Evolutionary conservation across 2,888 invertebrate species (phyloP), one percentile per base, ranked within the genome.

Genomic region (Neuroscelio doddi): DNA sequence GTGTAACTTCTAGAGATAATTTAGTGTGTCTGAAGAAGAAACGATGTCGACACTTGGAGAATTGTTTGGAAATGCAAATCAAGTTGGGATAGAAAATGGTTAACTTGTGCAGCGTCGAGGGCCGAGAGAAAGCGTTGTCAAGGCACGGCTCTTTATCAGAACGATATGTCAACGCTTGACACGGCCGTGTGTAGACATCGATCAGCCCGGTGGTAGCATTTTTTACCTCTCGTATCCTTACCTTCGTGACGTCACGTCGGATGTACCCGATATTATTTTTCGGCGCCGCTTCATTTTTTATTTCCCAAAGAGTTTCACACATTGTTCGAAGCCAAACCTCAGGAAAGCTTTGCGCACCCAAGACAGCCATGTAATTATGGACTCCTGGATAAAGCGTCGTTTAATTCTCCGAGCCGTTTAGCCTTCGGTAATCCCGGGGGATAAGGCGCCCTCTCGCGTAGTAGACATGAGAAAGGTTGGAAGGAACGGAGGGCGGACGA

Each of bases 111-210:
- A 10, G n/a, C 17, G 16, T 17, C 51, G 47, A 32, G 36, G 41
- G 59, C 59, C 58, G 64, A 73, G 71, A 76, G 70, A 72, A 73
- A 71, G 70, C 77, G 75, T 74, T 72, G 75, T 75, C 73, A 72
- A 72, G 73, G 71, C 66, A 71, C 71, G 70, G 69, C 68, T 75
- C 62, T 81, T 82, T 82, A 82, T 82, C 81, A 81, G 81, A 77
- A 75, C 80, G 76, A 82, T 82, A 82, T 81, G 81, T 82, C 82
- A 79, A 74, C 70, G 71, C 75, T 72, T 78, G 81, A 80, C 79
- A 75, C 75, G 61, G 58, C 65, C 57, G 73, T 80, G 79, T 81
- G 76, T 82, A 81, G 77, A 78, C 79, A 82, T 82, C 80, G 77
- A 78, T 81, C 81, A 82, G 73, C 59, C 69, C 62, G 70, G 73